phyloP scores from a whole-genome alignment of 2,797 vertebrate species.

The Sylvia borin region DNA sequence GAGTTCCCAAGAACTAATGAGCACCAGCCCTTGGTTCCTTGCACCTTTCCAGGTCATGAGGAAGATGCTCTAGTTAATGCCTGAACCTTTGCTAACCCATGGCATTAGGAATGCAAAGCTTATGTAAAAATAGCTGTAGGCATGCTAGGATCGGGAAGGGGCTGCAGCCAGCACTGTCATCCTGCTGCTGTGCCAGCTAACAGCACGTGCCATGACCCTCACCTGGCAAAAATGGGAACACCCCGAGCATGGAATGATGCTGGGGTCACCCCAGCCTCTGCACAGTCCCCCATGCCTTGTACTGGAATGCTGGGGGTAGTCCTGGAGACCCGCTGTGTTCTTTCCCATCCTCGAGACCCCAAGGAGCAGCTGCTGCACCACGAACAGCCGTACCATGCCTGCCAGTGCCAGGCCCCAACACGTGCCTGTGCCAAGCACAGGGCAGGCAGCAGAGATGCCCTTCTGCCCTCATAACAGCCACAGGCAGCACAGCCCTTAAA shows the following conservation, averaged over 20 bases:
- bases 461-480: neutral
- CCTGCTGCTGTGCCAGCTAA: neutral
- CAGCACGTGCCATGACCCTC: neutral
- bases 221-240: neutral
- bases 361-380: neutral
- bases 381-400: accelerated
- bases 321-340: neutral
- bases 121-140: neutral
- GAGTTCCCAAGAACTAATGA: neutral
- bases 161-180: accelerated
- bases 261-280: neutral
- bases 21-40: neutral
- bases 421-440: neutral
- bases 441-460: neutral
- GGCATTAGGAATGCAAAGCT: neutral
- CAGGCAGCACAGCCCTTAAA: neutral
- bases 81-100: neutral
- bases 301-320: neutral
- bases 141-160: accelerated
- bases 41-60: neutral
- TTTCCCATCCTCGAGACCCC: neutral
- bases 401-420: neutral
- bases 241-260: accelerated
- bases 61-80: neutral
- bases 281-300: neutral